Evolutionary conservation across 2,797 vertebrate genomes (phyloP).

Genomic region (Hippoglossus hippoglossus): DNA sequence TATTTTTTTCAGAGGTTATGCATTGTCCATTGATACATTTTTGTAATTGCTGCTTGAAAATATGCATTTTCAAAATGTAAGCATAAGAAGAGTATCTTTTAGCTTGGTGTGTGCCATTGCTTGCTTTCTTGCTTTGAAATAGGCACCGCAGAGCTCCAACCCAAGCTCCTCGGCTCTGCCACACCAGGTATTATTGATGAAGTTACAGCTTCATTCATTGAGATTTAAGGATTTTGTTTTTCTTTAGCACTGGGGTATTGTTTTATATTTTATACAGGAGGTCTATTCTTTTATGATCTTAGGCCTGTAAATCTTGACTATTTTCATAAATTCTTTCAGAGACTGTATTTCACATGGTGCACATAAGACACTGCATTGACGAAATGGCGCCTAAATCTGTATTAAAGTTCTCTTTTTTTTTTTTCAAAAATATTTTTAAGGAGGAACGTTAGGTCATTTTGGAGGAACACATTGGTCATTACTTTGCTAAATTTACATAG

Average conservation of each 20-base stretch:
- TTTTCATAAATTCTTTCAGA: constrained; percentile 78
- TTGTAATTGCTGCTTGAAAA: constrained; percentile 99
- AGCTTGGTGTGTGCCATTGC: constrained; percentile 78
- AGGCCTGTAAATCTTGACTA: constrained; percentile 76
- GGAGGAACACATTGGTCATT: constrained; percentile 35
- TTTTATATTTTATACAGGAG: constrained; percentile 79
- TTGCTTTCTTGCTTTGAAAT: constrained; percentile 76
- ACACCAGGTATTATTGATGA: constrained; percentile 68
- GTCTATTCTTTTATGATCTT: constrained; percentile 78
- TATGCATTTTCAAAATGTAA: constrained; percentile 96
- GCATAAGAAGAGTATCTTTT: constrained; percentile 90
- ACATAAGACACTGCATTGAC: constrained; percentile 50
- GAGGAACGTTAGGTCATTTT: constrained; percentile 61
- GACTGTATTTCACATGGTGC: constrained; percentile 76
- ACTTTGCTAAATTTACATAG: constrained; percentile 35
- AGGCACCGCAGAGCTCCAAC: constrained; percentile 61
- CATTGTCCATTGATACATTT: constrained; percentile 98
- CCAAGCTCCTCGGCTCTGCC: constrained; percentile 67
- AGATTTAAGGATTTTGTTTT: constrained; percentile 70
- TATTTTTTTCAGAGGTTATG: constrained; percentile 99
- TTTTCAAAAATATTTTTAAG: constrained; percentile 54
- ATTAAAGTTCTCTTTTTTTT: constrained; percentile 29
- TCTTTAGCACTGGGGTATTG: constrained; percentile 72
- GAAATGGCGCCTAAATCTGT: constrained; percentile 58
- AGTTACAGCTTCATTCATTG: constrained; percentile 73